Evolutionary conservation across 2,797 vertebrate species (phyloP).

Genomic region (Smutsia temminckii): DNA sequence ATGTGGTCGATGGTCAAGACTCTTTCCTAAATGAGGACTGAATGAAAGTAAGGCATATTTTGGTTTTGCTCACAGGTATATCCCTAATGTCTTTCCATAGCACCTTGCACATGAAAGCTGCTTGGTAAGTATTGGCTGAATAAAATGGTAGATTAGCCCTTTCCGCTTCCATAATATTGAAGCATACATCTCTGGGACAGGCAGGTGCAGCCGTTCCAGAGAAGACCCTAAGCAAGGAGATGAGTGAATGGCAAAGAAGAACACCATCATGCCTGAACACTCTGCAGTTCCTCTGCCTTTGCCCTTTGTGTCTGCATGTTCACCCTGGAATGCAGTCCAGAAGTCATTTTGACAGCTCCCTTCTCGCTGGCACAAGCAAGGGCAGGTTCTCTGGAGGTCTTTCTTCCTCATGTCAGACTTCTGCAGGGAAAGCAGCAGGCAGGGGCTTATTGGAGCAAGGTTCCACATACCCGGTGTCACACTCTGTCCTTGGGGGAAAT

Average conservation of each 20-base stretch:
- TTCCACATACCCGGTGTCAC: neutral
- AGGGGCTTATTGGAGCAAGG: neutral
- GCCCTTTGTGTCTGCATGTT: neutral
- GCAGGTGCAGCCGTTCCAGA: neutral
- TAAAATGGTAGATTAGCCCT: neutral
- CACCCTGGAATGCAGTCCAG: neutral
- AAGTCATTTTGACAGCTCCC: neutral
- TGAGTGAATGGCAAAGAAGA: neutral
- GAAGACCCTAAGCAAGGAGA: neutral
- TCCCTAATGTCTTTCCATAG: neutral
- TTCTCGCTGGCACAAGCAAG: neutral
- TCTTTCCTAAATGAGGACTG: neutral
- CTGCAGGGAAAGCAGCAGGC: neutral
- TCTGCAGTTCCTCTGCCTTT: conserved; percentile 10
- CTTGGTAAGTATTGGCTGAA: neutral
- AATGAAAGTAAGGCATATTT: neutral
- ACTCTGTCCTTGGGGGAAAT: neutral
- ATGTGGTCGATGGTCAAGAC: neutral
- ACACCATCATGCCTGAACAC: neutral
- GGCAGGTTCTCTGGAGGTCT: neutral
- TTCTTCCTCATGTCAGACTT: conserved; percentile 16
- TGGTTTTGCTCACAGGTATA: neutral
- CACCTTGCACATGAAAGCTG: neutral
- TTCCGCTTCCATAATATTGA: neutral
- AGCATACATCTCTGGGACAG: neutral